phyloP scores from a whole-genome alignment of 2,888 invertebrate species.

The Ophion ellenae region DNA sequence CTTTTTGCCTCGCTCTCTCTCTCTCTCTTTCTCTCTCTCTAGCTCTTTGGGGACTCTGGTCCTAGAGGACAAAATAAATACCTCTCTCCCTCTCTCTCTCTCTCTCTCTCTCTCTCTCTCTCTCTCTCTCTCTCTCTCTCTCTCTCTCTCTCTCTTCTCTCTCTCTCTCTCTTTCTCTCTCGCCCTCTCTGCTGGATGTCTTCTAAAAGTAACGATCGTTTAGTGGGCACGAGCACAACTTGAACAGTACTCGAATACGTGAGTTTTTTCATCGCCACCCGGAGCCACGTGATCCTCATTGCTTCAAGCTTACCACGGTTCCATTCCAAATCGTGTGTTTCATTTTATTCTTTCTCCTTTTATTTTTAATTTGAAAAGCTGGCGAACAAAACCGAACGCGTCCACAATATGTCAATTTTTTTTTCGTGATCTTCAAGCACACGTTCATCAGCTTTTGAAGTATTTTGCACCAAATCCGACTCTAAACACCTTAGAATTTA shows the following conservation, averaged over 20 bases:
- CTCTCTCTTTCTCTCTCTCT: neutral
- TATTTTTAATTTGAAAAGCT: neutral
- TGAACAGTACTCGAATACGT: conserved; percentile 35
- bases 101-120: neutral
- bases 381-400: no score
- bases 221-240: conserved; percentile 27
- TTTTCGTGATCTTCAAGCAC: no score
- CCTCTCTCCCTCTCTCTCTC: neutral
- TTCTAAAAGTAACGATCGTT: conserved; percentile 60
- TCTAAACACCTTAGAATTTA: no score
- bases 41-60: no score
- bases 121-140: neutral
- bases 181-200: conserved; percentile 12
- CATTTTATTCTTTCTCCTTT: neutral
- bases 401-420: no score
- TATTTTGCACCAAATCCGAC: no score
- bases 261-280: conserved; percentile 19
- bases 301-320: neutral
- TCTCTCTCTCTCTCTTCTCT: neutral
- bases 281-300: neutral
- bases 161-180: neutral
- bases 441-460: no score
- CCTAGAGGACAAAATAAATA: no score
- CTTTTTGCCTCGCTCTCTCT: neutral
- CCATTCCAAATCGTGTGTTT: neutral